A percentile compares a stretch with the other conserved stretches of the same genome.
These are phyloP conservation scores for Nemapogon koenigi DNA, from an alignment of 2,888 invertebrate genomes.

Conservation along the genomic window DNA sequence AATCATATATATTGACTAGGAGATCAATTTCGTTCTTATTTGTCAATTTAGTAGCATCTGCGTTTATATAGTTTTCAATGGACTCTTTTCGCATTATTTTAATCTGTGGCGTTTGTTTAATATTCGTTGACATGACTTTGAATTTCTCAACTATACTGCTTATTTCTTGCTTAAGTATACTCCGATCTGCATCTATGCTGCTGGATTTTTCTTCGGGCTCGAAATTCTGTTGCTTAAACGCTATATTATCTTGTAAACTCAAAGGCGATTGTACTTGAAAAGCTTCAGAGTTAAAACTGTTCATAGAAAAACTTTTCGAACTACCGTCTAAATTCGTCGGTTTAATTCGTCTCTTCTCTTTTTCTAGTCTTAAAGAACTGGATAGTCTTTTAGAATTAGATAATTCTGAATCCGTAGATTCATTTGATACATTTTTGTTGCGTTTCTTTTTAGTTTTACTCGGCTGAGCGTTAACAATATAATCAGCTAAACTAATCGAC, in stretches of 20 bases:
- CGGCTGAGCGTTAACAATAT: slow-evolving; percentile 29
- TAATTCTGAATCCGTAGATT: slow-evolving; percentile 20
- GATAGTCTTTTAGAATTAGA: slow-evolving; percentile 40
- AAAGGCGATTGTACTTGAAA: slow-evolving; percentile 37
- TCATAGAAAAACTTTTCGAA: slow-evolving; percentile 36
- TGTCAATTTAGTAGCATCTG: slow-evolving; percentile 48
- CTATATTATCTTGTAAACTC: slow-evolving; percentile 39
- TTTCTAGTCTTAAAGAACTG: slow-evolving; percentile 37
- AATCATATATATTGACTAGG: slow-evolving; percentile 63
- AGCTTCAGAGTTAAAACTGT: slow-evolving; percentile 38
- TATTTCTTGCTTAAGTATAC: slow-evolving; percentile 45
- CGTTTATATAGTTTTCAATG: slow-evolving; percentile 34
- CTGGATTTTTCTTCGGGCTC: slow-evolving; percentile 34
- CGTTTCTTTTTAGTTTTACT: slow-evolving; percentile 37
- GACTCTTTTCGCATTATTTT: slow-evolving; percentile 37
- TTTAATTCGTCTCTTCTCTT: slow-evolving; percentile 53
- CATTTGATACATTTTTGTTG: slow-evolving; percentile 32
- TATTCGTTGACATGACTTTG: slow-evolving; percentile 34
- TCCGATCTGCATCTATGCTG: slow-evolving; percentile 45
- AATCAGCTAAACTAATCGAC: slow-evolving; percentile 39
- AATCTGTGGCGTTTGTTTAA: slow-evolving; percentile 29
- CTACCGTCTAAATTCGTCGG: slow-evolving; percentile 50
- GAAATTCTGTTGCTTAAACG: slow-evolving; percentile 38
- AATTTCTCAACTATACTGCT: slow-evolving; percentile 57
- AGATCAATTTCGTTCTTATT: slow-evolving; percentile 58